Evolutionary conservation across 2,888 invertebrate genomes (phyloP).

Genomic region (Troglohyphantes excavatus): DNA sequence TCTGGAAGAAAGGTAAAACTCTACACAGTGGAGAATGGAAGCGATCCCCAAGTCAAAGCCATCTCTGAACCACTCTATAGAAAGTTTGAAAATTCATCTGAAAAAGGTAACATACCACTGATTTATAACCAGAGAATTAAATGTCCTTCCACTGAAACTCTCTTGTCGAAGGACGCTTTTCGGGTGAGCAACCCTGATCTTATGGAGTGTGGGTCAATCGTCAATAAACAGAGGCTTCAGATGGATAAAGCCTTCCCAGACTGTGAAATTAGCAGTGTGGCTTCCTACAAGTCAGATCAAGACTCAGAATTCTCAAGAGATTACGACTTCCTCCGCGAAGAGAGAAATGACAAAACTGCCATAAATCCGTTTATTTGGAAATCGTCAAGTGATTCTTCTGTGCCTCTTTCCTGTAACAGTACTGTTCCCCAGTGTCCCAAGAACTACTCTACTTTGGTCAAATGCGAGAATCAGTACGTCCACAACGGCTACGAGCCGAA

Average conservation of each 20-base stretch:
- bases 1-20: conserved; percentile 40
- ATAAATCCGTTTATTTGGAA: background rate
- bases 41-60: background rate
- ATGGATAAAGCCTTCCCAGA: conserved; percentile 13
- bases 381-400: background rate
- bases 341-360: background rate
- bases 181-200: conserved; percentile 30
- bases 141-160: conserved; percentile 24
- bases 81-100: background rate
- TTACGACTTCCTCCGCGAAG: background rate
- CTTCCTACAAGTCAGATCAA: background rate
- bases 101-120: background rate
- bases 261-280: background rate
- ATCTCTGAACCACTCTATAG: background rate
- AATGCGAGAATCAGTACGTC: conserved; percentile 8
- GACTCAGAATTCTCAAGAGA: background rate
- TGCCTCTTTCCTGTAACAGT: background rate
- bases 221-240: conserved; percentile 28
- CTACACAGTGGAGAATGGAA: conserved; percentile 37
- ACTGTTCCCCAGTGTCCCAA: no score
- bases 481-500: background rate
- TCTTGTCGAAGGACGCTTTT: conserved; percentile 31
- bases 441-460: background rate
- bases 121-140: conserved; percentile 43
- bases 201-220: conserved; percentile 10